phyloP scores from a whole-genome alignment of 2,888 invertebrate species.

The Sericinus montela region DNA sequence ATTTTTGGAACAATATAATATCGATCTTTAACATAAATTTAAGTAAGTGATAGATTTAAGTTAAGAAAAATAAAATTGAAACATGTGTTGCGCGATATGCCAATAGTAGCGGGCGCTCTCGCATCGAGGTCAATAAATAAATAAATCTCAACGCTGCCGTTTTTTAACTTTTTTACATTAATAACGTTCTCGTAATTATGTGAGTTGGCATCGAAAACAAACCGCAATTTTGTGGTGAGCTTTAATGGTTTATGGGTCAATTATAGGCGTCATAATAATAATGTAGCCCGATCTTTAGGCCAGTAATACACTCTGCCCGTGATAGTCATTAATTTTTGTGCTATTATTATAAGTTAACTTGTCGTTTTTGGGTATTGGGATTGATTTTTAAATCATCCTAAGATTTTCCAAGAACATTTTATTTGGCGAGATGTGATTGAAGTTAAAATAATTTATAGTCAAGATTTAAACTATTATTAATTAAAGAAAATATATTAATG shows the following conservation, averaged over 20 bases:
- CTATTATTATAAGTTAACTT: conserved; percentile 30
- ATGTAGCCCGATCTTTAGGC: conserved; percentile 33
- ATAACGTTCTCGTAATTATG: conserved; percentile 63
- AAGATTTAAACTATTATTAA: too few species aligned
- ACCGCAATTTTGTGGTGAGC: conserved; percentile 64
- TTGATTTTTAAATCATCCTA: conserved; percentile 14
- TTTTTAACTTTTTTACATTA: conserved; percentile 61
- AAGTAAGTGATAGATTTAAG: conserved; percentile 17
- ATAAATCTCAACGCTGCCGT: conserved; percentile 63
- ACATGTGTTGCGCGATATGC: conserved; percentile 21
- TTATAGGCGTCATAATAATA: conserved; percentile 73
- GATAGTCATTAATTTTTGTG: conserved; percentile 30
- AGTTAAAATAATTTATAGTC: too few species aligned
- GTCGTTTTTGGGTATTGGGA: conserved; percentile 10
- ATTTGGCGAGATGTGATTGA: conserved; percentile 2
- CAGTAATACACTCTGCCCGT: conserved; percentile 28
- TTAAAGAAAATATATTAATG: too few species aligned
- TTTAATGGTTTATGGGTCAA: conserved; percentile 68
- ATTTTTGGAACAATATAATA: too few species aligned
- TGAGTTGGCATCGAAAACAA: conserved; percentile 69
- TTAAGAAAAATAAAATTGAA: too few species aligned
- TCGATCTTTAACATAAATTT: conserved; percentile 23
- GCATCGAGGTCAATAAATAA: conserved; percentile 66
- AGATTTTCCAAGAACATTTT: conserved; percentile 8
- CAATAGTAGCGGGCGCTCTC: conserved; percentile 36